Evolutionary conservation across 1,140 invertebrate species (phyloP).

Genomic region (Holcopasites calliopsidis): DNA sequence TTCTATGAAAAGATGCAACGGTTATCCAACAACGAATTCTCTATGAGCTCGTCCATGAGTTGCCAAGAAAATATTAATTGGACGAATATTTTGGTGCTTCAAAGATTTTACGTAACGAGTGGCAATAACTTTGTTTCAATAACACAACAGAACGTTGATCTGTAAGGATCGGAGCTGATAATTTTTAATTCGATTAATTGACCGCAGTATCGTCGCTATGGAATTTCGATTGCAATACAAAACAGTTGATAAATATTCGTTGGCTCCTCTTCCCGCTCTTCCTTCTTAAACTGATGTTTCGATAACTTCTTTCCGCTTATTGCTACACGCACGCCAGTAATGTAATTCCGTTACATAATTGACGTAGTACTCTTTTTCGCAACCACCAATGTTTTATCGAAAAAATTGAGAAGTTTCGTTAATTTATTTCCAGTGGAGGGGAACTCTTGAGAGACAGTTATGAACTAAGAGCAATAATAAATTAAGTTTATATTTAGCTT

Average conservation of each 20-base stretch:
- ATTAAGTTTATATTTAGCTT: too few relatives aligned
- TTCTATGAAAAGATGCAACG: too few relatives aligned
- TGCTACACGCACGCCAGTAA: not conserved
- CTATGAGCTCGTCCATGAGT: not conserved
- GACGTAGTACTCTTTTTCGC: not conserved
- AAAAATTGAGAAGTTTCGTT: not conserved
- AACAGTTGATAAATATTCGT: slow-evolving; percentile 57
- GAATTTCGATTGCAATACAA: slow-evolving; percentile 46
- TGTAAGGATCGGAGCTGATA: too few relatives aligned
- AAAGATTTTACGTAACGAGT: not conserved
- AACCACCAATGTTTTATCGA: slow-evolving; percentile 23
- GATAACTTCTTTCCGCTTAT: not conserved
- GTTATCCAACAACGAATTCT: not conserved
- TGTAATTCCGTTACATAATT: slow-evolving; percentile 29
- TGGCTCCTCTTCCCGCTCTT: slow-evolving; percentile 21
- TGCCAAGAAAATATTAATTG: too few relatives aligned
- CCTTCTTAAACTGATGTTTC: not conserved
- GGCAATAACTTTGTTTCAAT: not conserved
- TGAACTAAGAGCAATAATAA: too few relatives aligned
- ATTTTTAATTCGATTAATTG: slow-evolving; percentile 18
- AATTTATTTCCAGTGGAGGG: not conserved
- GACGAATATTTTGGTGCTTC: not conserved
- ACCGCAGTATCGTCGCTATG: slow-evolving; percentile 1
- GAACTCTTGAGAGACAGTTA: not conserved
- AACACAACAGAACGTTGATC: not conserved